Evolutionary conservation across 2,113 vertebrate species (phyloP).

Genomic region (Silurus meridionalis): DNA sequence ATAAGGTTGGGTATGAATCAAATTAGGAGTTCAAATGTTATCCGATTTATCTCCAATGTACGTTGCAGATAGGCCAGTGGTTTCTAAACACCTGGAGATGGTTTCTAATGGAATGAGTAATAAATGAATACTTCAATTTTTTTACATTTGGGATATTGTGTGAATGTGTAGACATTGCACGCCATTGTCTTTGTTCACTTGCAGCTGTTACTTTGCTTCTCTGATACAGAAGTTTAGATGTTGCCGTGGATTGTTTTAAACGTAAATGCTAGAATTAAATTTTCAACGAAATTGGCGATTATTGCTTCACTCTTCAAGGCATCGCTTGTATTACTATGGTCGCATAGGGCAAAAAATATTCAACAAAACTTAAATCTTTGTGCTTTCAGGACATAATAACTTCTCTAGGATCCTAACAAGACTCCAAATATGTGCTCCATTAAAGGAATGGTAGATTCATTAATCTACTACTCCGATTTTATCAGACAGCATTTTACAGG

Average conservation of each 20-base stretch:
- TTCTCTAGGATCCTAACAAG: neutral
- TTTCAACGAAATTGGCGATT: neutral
- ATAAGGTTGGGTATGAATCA: neutral
- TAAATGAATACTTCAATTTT: neutral
- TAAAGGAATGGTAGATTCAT: neutral
- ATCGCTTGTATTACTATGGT: neutral
- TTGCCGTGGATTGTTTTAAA: neutral
- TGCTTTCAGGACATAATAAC: neutral
- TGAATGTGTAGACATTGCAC: neutral
- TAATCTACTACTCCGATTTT: neutral
- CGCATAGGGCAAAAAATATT: neutral
- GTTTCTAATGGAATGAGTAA: neutral
- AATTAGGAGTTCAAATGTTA: neutral
- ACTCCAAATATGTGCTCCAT: neutral
- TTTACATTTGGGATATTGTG: neutral
- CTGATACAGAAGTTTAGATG: neutral
- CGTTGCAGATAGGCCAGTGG: neutral
- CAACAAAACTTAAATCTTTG: neutral
- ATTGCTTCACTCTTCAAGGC: neutral
- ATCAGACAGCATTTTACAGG: neutral
- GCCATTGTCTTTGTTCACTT: neutral
- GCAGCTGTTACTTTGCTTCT: neutral
- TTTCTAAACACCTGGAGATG: neutral
- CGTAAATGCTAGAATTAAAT: neutral
- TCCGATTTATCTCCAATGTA: neutral